Evolutionary conservation across 1,140 invertebrate species (phyloP).

Genomic region (Drosophila grimshawi): DNA sequence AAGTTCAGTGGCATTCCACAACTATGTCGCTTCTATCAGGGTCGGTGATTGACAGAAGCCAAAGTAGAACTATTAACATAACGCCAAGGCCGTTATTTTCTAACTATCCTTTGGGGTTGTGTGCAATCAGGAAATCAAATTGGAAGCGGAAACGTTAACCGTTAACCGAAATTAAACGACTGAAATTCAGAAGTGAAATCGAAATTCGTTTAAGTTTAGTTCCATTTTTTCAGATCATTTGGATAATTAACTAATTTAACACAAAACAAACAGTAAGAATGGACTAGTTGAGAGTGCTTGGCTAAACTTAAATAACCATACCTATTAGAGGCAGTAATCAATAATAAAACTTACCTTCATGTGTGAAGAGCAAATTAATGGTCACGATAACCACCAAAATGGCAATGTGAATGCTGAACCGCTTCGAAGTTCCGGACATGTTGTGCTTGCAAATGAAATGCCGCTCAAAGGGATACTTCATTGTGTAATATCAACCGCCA

Average conservation of each 20-base stretch:
- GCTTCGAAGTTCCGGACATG: constrained; percentile 28
- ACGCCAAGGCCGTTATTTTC: no score
- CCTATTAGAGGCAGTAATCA: not conserved
- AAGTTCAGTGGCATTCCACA: not conserved
- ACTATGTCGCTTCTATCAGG: not conserved
- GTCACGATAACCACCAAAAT: constrained; percentile 27
- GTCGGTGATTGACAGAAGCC: not conserved
- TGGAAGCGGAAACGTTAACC: no score
- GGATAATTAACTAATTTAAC: no score
- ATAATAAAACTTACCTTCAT: constrained; percentile 46
- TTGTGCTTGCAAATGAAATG: constrained; percentile 9
- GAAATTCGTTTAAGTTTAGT: no score
- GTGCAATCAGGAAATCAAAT: no score
- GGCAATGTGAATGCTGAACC: constrained; percentile 21
- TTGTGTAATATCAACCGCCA: constrained; percentile 63
- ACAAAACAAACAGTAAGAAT: no score
- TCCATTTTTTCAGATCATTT: no score
- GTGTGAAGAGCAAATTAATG: constrained; percentile 19
- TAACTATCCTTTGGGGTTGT: no score
- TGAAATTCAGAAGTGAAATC: no score
- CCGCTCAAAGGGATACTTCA: constrained; percentile 52
- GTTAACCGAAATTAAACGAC: no score
- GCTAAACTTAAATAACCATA: not conserved
- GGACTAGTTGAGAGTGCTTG: no score
- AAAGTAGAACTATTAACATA: not conserved